A percentile compares a stretch with the other conserved stretches of the same genome.
These are phyloP conservation scores for Protobothrops flavoviridis DNA, from an alignment of 2,113 vertebrate species.

Conservation along the genomic window DNA sequence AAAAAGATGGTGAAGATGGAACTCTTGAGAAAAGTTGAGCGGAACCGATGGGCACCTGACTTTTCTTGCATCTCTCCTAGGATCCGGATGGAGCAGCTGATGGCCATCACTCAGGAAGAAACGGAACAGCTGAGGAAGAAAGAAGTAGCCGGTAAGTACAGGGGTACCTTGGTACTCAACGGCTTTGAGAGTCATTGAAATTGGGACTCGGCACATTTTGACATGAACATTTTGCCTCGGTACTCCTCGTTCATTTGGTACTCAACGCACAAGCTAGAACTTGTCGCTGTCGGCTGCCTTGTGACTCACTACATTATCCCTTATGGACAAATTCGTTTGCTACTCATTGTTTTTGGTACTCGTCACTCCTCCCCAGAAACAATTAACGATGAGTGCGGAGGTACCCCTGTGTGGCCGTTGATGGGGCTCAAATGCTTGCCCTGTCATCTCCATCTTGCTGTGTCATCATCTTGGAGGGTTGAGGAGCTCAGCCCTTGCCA, in stretches of 20 bases:
- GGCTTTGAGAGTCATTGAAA: not conserved
- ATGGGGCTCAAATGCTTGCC: not conserved
- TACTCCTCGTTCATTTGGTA: no score
- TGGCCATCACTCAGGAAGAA: constrained; percentile 94
- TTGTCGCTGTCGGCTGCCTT: no score
- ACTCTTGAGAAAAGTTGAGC: no score
- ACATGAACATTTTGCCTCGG: no score
- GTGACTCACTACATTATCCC: no score
- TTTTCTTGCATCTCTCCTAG: constrained; percentile 60
- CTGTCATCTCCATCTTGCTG: not conserved
- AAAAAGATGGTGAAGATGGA: not conserved
- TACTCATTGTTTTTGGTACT: no score
- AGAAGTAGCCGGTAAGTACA: constrained; percentile 87
- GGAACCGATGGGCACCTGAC: not conserved
- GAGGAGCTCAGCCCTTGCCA: not conserved
- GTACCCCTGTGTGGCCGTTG: not conserved
- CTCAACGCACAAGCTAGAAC: no score
- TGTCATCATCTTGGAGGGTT: not conserved
- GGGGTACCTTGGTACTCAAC: not conserved
- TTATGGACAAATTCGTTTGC: no score
- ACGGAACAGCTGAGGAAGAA: constrained; percentile 80
- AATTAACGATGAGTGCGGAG: no score
- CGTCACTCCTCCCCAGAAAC: no score
- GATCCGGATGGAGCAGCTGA: constrained; percentile 90
- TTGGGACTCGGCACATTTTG: not conserved